Evolutionary conservation across 2,888 invertebrate species (phyloP).

Genomic region (Limnephilus rhombicus): DNA sequence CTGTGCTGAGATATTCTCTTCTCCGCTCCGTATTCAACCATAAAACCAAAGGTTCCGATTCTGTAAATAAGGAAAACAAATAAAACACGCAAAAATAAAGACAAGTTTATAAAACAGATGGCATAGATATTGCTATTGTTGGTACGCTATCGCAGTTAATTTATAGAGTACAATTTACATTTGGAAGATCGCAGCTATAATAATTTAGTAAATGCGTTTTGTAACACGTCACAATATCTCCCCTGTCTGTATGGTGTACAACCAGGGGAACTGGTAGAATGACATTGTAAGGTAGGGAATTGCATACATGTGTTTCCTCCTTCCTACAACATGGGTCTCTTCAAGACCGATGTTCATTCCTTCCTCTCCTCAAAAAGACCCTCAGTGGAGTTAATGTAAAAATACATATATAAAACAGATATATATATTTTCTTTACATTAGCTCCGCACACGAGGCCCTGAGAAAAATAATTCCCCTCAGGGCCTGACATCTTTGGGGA

Average conservation of each 20-base stretch:
- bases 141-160: neutral
- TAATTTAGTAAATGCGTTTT: no score
- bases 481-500: no score
- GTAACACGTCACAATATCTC: no score
- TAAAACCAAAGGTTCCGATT: conserved; percentile 90
- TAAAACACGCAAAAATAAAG: neutral
- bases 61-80: conserved; percentile 72
- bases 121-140: neutral
- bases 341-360: no score
- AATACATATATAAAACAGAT: no score
- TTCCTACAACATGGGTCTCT: no score
- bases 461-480: no score
- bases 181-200: neutral
- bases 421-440: no score
- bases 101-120: neutral
- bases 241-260: no score
- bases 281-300: neutral
- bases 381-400: no score
- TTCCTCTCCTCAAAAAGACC: no score
- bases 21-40: conserved; percentile 94
- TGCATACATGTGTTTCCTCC: neutral
- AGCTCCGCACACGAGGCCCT: no score
- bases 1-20: conserved; percentile 95
- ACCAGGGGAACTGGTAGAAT: neutral
- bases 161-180: neutral